Percentiles rank a stretch among this genome's conserved stretches.
Evolutionary conservation across 2,888 invertebrate species (phyloP).

Genomic region (Drosophila histrio): DNA sequence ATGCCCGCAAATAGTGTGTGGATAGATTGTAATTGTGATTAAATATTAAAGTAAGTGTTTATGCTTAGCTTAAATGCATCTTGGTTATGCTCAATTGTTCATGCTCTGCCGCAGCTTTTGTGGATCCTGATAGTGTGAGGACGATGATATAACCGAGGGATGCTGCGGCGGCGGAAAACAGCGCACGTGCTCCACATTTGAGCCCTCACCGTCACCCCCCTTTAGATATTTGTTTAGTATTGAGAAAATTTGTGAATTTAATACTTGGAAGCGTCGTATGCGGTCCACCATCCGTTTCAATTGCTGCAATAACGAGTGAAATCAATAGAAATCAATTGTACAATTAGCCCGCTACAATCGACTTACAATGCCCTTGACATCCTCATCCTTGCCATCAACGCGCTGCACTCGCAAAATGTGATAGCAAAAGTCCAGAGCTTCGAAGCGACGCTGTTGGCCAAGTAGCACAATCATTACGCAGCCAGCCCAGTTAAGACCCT

Average conservation of each 20-base stretch:
- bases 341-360: too few relatives aligned
- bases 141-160: conserved; percentile 86
- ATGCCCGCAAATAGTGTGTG: conserved; percentile 34
- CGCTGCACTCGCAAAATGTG: conserved; percentile 97
- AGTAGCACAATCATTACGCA: conserved; percentile 97
- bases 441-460: conserved; percentile 97
- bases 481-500: conserved; percentile 99
- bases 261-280: conserved; percentile 97
- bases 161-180: conserved; percentile 98
- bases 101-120: conserved; percentile 85
- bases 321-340: background rate
- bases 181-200: conserved; percentile 97
- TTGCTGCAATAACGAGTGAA: conserved; percentile 86
- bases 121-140: conserved; percentile 87
- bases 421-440: conserved; percentile 99
- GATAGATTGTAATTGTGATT: conserved; percentile 45
- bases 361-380: conserved; percentile 97
- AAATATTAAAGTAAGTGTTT: conserved; percentile 46
- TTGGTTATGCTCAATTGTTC: conserved; percentile 72
- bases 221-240: conserved; percentile 97
- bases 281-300: conserved; percentile 98
- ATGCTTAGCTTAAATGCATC: conserved; percentile 56
- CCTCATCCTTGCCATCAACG: conserved; percentile 97
- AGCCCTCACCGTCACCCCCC: conserved; percentile 91
- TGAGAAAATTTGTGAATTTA: conserved; percentile 99